These are phyloP conservation scores for Mus minutoides DNA, from an alignment of 2,797 vertebrate species.

Conservation along the genomic window DNA sequence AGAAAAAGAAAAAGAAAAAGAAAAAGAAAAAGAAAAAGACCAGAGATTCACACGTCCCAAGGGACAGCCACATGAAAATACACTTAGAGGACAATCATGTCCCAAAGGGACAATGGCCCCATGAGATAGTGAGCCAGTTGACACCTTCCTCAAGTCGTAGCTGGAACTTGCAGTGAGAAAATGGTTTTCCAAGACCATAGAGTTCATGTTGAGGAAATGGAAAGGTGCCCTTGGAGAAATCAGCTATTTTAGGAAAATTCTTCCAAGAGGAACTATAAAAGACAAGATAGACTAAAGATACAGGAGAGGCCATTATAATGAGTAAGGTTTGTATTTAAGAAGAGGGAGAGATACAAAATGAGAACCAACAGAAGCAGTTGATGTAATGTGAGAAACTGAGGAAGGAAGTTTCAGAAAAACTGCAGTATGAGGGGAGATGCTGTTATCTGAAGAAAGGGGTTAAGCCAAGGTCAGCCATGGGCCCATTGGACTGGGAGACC, in stretches of 20 bases:
- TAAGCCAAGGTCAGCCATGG: background rate
- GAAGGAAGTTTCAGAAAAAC: background rate
- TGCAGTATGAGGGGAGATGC: no score
- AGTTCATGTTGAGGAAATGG: background rate
- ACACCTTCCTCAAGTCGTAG: background rate
- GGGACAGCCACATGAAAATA: background rate
- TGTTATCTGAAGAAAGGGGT: background rate
- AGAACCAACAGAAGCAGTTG: background rate
- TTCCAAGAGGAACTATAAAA: background rate
- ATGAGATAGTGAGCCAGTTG: background rate
- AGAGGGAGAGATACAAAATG: background rate
- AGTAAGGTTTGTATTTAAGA: background rate
- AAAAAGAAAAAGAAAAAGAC: no score
- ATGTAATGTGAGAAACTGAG: background rate
- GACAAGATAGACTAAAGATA: background rate
- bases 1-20: no score
- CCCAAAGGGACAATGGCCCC: background rate
- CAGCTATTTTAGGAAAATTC: background rate
- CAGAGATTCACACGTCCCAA: background rate
- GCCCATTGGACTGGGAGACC: background rate
- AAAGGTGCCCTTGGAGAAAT: background rate
- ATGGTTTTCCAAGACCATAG: background rate
- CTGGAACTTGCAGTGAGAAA: background rate
- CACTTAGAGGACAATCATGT: background rate
- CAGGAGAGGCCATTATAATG: background rate